Conservation (phyloP, 2,113 vertebrate genomes). For the Thymallus thymallus region DNA sequence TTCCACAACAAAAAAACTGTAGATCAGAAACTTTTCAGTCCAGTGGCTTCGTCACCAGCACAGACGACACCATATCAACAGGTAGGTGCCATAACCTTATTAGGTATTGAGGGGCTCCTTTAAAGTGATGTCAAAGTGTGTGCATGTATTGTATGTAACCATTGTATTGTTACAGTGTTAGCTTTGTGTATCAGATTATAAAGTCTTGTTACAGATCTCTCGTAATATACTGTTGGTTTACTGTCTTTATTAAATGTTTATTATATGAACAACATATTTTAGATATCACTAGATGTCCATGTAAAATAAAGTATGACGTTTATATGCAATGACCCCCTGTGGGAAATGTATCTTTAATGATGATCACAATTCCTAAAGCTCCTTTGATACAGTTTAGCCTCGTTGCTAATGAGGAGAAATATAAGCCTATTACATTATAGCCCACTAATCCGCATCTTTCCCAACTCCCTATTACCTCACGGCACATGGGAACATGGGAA, state of each 20-base stretch:
- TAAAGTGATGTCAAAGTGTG: too few relatives aligned
- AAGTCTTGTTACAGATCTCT: too few relatives aligned
- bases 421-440: conserved; percentile 44
- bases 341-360: conserved; percentile 51
- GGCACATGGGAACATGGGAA: background rate
- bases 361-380: conserved; percentile 32
- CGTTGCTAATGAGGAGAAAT: conserved; percentile 47
- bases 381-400: conserved; percentile 39
- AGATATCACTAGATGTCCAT: conserved; percentile 27
- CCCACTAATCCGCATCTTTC: conserved; percentile 22
- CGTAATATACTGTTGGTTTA: too few relatives aligned
- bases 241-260: too few relatives aligned
- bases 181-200: too few relatives aligned
- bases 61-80: conserved; percentile 23
- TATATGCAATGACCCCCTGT: conserved; percentile 20
- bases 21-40: background rate
- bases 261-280: background rate
- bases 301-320: conserved; percentile 25
- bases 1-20: conserved; percentile 7
- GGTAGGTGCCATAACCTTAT: conserved; percentile 41
- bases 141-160: too few relatives aligned
- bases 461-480: too few relatives aligned
- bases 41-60: conserved; percentile 4
- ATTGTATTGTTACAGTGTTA: too few relatives aligned
- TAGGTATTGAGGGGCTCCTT: too few relatives aligned